A percentile compares a stretch with the other conserved stretches of the same genome.
These are phyloP conservation scores for Hipposideros larvatus DNA, from an alignment of 2,797 vertebrate species.

Conservation along the genomic window DNA sequence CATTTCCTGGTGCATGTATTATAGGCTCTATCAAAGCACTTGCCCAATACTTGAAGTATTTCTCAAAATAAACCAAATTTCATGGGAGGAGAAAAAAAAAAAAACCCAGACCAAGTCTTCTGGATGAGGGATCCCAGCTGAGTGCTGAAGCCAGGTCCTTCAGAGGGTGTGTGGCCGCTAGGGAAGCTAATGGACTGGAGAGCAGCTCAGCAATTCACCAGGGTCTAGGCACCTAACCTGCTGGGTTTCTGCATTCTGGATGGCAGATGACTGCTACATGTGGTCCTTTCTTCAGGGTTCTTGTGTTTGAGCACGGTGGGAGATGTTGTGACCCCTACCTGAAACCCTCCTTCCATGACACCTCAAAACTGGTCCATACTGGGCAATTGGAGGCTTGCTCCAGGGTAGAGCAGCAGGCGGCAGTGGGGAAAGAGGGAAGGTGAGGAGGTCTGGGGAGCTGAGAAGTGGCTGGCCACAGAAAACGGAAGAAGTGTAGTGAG, in stretches of 20 bases:
- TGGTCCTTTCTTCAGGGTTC: not conserved
- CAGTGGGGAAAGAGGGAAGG: not conserved
- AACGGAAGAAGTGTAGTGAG: not conserved
- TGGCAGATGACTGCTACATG: not conserved
- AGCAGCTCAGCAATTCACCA: not conserved
- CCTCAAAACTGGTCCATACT: not conserved
- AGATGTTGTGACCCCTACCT: not conserved
- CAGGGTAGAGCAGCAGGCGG: not conserved
- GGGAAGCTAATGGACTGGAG: not conserved
- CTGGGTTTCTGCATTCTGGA: not conserved
- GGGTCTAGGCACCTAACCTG: not conserved
- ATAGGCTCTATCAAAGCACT: not conserved
- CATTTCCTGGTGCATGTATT: not conserved
- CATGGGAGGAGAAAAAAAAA: not conserved
- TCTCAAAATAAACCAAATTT: slow-evolving; percentile 47
- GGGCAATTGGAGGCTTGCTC: not conserved
- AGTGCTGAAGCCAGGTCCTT: not conserved
- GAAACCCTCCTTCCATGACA: not conserved
- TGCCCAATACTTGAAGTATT: not conserved
- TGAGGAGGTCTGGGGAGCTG: too few species aligned
- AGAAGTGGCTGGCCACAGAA: not conserved
- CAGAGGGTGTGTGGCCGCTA: not conserved
- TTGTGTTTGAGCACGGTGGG: not conserved
- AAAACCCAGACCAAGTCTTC: not conserved
- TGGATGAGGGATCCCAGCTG: not conserved